phyloP scores from a whole-genome alignment of 2,888 invertebrate genomes.

The Eupeodes latifasciatus region DNA sequence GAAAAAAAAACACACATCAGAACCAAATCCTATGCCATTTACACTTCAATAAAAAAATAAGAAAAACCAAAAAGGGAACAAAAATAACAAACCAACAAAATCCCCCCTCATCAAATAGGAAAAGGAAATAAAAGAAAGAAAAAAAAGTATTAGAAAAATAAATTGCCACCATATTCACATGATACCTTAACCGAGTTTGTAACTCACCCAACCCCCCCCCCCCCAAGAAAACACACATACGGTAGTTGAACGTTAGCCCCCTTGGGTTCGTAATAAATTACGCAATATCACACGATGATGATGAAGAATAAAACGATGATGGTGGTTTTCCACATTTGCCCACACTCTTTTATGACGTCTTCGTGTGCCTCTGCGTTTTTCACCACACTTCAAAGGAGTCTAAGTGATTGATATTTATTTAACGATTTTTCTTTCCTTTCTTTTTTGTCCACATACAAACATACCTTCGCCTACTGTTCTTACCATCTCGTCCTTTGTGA shows the following conservation, averaged over 20 bases:
- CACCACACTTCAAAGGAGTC: slow-evolving; percentile 70
- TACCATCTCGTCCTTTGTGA: slow-evolving; percentile 26
- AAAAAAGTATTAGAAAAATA: slow-evolving; percentile 70
- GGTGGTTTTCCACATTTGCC: slow-evolving; percentile 39
- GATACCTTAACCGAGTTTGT: slow-evolving; percentile 37
- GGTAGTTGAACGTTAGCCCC: neutral
- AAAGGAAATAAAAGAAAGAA: neutral
- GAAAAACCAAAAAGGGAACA: neutral
- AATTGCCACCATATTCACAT: slow-evolving; percentile 65
- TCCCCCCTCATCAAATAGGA: slow-evolving; percentile 37
- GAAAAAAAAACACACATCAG: slow-evolving; percentile 4
- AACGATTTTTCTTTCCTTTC: slow-evolving; percentile 48
- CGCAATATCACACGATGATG: slow-evolving; percentile 53
- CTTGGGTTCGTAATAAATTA: slow-evolving; percentile 53
- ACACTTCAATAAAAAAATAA: slow-evolving; percentile 66
- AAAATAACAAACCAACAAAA: slow-evolving; percentile 1
- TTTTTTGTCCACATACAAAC: neutral
- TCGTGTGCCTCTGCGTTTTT: slow-evolving; percentile 7
- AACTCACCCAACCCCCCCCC: neutral
- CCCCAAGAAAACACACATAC: neutral
- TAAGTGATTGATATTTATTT: slow-evolving; percentile 76
- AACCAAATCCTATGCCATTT: slow-evolving; percentile 63
- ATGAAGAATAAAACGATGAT: slow-evolving; percentile 26
- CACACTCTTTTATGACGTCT: neutral
- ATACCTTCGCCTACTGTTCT: neutral